Conservation (phyloP, 2,888 invertebrate species). For the Pristionchus entomophagus region DNA sequence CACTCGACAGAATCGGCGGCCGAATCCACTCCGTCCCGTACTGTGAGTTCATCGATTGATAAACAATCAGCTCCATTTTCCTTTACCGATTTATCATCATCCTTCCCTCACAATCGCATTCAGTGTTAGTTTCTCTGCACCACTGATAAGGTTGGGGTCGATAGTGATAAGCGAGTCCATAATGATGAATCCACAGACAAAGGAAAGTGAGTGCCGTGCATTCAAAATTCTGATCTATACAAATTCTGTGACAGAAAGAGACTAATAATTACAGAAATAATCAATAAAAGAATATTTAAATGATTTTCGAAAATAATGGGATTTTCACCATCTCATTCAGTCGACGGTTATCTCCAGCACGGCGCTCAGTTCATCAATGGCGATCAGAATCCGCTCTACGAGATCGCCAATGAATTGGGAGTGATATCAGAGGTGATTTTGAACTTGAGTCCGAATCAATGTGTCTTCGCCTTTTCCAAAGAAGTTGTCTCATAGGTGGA, state of each 20-base stretch:
- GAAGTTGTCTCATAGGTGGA: too few relatives aligned
- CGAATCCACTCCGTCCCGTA: slow-evolving; percentile 66
- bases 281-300: not conserved
- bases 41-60: slow-evolving; percentile 50
- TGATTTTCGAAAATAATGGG: not conserved
- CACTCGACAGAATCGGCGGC: slow-evolving; percentile 63
- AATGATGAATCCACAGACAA: too few relatives aligned
- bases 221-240: too few relatives aligned
- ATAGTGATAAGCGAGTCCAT: too few relatives aligned
- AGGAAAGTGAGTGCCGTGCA: too few relatives aligned
- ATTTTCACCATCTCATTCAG: not conserved
- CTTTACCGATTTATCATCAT: not conserved
- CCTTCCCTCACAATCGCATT: not conserved
- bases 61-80: not conserved
- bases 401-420: slow-evolving; percentile 63
- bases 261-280: too few relatives aligned
- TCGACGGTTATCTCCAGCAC: slow-evolving; percentile 67
- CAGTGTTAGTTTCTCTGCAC: too few relatives aligned
- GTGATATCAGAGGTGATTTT: slow-evolving; percentile 11
- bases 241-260: too few relatives aligned
- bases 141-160: not conserved
- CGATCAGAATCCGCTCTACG: slow-evolving; percentile 65
- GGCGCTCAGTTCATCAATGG: slow-evolving; percentile 70
- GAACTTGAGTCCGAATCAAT: too few relatives aligned
- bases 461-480: too few relatives aligned